These are phyloP conservation scores for Dasyprocta punctata DNA, from an alignment of 2,113 vertebrate genomes.

Conservation along the genomic window DNA sequence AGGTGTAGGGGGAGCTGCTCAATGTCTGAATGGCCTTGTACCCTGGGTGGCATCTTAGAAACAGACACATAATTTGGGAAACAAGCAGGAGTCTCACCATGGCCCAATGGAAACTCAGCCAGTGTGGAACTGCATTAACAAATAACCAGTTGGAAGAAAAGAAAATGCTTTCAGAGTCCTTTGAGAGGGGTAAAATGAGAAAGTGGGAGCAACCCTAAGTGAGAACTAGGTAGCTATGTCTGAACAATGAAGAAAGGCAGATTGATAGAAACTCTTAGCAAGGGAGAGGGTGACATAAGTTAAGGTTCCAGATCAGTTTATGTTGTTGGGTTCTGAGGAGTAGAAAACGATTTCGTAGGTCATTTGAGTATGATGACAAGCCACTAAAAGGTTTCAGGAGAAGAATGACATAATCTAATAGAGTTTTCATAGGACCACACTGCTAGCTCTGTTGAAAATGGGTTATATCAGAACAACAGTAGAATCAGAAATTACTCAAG, in stretches of 20 bases:
- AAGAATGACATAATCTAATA: background rate
- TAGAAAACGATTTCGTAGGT: background rate
- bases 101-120: background rate
- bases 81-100: background rate
- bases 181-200: background rate
- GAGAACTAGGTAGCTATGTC: background rate
- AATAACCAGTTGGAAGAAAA: background rate
- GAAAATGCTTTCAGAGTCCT: background rate
- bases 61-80: background rate
- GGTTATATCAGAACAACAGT: background rate
- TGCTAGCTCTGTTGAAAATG: background rate
- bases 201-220: background rate
- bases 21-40: background rate
- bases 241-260: background rate
- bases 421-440: background rate
- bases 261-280: background rate
- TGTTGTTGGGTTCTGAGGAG: background rate
- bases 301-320: background rate
- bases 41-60: background rate
- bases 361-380: background rate
- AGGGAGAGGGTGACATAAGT: background rate
- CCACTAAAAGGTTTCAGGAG: background rate
- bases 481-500: constrained; percentile 31
- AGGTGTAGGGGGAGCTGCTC: background rate
- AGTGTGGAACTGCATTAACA: background rate